phyloP scores from a whole-genome alignment of 2,888 invertebrate species.

The Plebejus anna region DNA sequence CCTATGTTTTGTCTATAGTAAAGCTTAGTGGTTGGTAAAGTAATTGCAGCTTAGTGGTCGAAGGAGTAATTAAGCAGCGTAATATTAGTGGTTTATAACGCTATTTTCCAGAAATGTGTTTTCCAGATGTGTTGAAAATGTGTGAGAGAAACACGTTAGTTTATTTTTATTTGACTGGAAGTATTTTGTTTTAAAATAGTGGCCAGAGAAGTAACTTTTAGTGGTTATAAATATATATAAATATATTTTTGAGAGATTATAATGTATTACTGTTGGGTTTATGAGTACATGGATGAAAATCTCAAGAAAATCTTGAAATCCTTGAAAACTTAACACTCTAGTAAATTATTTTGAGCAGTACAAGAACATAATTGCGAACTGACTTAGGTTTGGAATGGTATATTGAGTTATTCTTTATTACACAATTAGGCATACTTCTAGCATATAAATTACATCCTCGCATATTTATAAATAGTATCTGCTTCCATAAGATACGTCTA shows the following conservation, averaged over 20 bases:
- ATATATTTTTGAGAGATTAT: no score
- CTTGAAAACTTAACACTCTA: not conserved
- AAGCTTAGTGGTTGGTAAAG: not conserved
- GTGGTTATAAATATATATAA: not conserved
- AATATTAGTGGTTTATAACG: no score
- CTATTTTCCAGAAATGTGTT: not conserved
- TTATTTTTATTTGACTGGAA: not conserved
- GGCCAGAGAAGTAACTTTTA: not conserved
- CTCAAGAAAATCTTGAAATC: not conserved
- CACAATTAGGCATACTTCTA: not conserved
- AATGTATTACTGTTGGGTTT: no score
- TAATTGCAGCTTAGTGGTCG: not conserved
- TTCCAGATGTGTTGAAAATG: not conserved
- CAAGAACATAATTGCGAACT: not conserved
- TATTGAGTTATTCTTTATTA: constrained; percentile 7
- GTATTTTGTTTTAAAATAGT: not conserved
- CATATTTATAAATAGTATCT: not conserved
- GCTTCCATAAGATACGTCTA: not conserved
- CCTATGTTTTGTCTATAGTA: constrained; percentile 6
- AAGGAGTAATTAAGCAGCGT: no score
- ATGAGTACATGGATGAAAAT: not conserved
- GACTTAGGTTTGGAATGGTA: not conserved
- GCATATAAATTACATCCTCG: constrained; percentile 10
- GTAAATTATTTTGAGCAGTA: not conserved
- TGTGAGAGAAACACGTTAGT: not conserved